Percentiles rank a stretch among this genome's conserved stretches.
phyloP scores from a whole-genome alignment of 1,140 invertebrate species.

The Drosophila persimilis region DNA sequence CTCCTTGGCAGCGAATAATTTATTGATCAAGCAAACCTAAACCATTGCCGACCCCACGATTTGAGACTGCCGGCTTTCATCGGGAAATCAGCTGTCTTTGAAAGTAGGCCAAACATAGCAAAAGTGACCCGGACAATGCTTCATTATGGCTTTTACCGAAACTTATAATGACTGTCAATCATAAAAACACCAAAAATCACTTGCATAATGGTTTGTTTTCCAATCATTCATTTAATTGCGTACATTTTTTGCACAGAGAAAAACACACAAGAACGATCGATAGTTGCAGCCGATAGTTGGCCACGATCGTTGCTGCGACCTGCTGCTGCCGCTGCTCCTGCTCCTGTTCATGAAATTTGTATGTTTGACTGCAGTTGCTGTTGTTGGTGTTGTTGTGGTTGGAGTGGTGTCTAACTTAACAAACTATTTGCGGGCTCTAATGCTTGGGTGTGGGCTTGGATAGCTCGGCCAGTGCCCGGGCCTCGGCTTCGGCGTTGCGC shows the following conservation, averaged over 20 bases:
- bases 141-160: no score
- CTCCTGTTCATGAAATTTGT: conserved; percentile 14
- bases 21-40: conserved; percentile 63
- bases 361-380: conserved; percentile 40
- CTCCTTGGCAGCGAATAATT: conserved; percentile 39
- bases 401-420: conserved; percentile 43
- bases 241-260: conserved; percentile 39
- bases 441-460: conserved; percentile 59
- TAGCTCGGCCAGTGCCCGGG: conserved; percentile 66
- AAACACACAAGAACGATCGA: conserved; percentile 37
- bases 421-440: conserved; percentile 12
- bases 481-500: conserved; percentile 82
- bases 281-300: conserved; percentile 13
- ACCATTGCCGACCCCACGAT: neutral
- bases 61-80: conserved; percentile 6
- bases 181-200: conserved; percentile 5
- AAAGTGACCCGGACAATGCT: no score
- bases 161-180: neutral
- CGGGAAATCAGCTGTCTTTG: conserved; percentile 34
- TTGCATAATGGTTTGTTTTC: conserved; percentile 18
- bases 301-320: neutral
- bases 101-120: neutral
- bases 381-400: conserved; percentile 47
- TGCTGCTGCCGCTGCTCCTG: neutral
- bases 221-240: conserved; percentile 50